These are phyloP conservation scores for Caenorhabditis wallacei DNA, from an alignment of 2,888 invertebrate species.

Conservation along the genomic window DNA sequence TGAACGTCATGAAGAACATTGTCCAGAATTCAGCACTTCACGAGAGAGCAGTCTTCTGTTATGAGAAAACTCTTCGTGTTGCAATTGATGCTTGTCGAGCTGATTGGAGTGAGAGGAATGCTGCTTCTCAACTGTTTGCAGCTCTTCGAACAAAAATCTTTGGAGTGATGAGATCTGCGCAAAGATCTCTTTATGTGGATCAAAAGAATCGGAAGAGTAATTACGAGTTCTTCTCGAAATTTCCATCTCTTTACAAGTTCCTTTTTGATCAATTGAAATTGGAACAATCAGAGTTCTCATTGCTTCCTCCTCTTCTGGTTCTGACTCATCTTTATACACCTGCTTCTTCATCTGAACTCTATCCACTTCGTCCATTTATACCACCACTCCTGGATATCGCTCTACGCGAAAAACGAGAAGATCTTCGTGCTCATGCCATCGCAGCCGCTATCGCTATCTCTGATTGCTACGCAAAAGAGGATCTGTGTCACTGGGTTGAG, in stretches of 20 bases:
- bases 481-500: conserved; percentile 43
- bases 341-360: conserved; percentile 46
- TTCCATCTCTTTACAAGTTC: conserved; percentile 46
- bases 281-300: conserved; percentile 57
- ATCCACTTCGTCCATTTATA: conserved; percentile 63
- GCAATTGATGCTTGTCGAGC: conserved; percentile 69
- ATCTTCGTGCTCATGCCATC: conserved; percentile 73
- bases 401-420: conserved; percentile 65
- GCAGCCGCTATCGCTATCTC: conserved; percentile 73
- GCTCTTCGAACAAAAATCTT: conserved; percentile 69
- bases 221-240: conserved; percentile 77
- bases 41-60: conserved; percentile 85
- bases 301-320: conserved; percentile 72
- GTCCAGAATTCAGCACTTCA: conserved; percentile 89
- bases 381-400: conserved; percentile 62
- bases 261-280: conserved; percentile 40
- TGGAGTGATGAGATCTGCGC: conserved; percentile 70
- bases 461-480: conserved; percentile 55
- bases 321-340: conserved; percentile 73
- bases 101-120: conserved; percentile 77
- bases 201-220: conserved; percentile 72
- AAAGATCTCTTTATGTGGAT: conserved; percentile 66
- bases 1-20: conserved; percentile 91
- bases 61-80: conserved; percentile 49
- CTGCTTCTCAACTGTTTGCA: conserved; percentile 75